Evolutionary conservation across 2,113 vertebrate genomes (phyloP).

Genomic region (Zeus faber): DNA sequence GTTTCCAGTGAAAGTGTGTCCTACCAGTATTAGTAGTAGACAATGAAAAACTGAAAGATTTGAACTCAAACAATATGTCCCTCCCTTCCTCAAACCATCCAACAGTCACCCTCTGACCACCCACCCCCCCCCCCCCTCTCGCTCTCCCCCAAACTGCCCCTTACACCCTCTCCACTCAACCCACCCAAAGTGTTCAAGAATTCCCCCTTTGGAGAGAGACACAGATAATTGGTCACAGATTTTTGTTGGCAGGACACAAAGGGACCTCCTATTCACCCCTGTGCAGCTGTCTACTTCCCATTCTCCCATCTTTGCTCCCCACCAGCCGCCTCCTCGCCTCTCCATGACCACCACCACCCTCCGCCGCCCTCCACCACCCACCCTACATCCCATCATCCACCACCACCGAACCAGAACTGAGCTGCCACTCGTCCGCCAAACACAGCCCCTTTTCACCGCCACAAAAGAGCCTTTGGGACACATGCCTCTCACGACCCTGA

Average conservation of each 20-base stretch:
- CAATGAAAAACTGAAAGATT: too few relatives aligned
- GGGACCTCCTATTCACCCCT: conserved; percentile 75
- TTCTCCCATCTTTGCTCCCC: conserved; percentile 45
- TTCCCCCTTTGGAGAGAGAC: conserved; percentile 67
- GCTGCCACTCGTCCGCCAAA: conserved; percentile 38
- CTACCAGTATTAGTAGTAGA: too few relatives aligned
- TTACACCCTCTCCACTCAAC: conserved; percentile 31
- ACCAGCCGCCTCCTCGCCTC: conserved; percentile 14
- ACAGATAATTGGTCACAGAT: conserved; percentile 82
- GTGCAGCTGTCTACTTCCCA: conserved; percentile 70
- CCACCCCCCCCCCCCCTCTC: conserved; percentile 2
- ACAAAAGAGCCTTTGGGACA: conserved; percentile 56
- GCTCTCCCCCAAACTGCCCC: conserved; percentile 20
- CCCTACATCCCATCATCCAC: conserved; percentile 7
- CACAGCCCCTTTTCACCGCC: conserved; percentile 58
- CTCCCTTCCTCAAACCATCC: neutral
- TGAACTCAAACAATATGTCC: too few relatives aligned
- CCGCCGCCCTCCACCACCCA: conserved; percentile 4
- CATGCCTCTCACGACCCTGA: conserved; percentile 68
- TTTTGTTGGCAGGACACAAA: conserved; percentile 76
- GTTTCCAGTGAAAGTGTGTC: too few relatives aligned
- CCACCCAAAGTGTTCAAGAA: conserved; percentile 56
- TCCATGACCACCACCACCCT: conserved; percentile 2
- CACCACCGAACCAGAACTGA: conserved; percentile 19
- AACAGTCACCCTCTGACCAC: neutral